These are phyloP conservation scores for Podarcis cretensis DNA, from an alignment of 2,113 vertebrate genomes.

Conservation along the genomic window DNA sequence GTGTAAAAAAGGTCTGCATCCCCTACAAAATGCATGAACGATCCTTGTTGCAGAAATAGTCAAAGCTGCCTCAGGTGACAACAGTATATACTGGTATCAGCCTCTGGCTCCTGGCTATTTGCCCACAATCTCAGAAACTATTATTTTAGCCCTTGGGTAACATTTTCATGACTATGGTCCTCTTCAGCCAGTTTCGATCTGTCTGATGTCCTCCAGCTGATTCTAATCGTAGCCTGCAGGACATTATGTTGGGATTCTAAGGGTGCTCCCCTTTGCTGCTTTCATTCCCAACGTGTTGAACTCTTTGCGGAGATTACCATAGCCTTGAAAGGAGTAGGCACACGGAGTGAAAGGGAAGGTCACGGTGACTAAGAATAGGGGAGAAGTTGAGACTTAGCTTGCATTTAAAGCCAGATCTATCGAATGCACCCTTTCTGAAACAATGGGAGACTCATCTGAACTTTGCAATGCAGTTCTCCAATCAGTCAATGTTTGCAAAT, in stretches of 20 bases:
- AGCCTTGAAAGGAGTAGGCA: fast-evolving
- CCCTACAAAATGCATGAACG: fast-evolving
- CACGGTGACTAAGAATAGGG: too few species aligned
- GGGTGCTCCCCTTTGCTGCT: not conserved
- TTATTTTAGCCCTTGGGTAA: constrained; percentile 43
- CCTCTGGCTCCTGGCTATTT: constrained; percentile 25
- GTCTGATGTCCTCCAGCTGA: not conserved
- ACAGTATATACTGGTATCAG: constrained; percentile 41
- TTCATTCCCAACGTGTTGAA: not conserved
- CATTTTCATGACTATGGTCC: constrained; percentile 26
- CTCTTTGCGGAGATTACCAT: not conserved
- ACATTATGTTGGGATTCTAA: not conserved
- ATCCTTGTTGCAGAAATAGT: constrained; percentile 1
- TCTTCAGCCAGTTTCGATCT: not conserved
- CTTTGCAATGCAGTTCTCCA: too few species aligned
- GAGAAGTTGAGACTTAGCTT: too few species aligned
- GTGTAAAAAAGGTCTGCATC: not conserved
- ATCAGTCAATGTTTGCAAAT: too few species aligned
- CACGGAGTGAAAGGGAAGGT: not conserved
- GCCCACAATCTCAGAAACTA: not conserved
- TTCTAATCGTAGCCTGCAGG: not conserved
- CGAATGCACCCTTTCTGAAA: too few species aligned
- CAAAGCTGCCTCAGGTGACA: constrained; percentile 45
- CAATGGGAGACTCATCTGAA: too few species aligned
- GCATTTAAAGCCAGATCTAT: too few species aligned